Percentiles rank a stretch among this genome's conserved stretches.
Evolutionary conservation across 2,888 invertebrate genomes (phyloP).

Genomic region (Acronicta leporina): DNA sequence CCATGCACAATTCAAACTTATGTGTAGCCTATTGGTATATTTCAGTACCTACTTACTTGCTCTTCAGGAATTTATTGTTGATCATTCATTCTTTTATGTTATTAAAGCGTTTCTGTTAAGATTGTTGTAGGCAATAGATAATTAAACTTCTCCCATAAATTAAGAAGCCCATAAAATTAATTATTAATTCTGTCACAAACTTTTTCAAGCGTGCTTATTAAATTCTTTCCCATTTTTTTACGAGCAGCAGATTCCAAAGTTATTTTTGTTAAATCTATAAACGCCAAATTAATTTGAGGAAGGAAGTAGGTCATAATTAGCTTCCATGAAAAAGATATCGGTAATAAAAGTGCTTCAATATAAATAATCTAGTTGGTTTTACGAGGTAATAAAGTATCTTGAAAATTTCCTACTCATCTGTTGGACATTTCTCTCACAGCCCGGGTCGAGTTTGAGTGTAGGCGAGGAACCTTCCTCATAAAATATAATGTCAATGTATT

Average conservation of each 20-base stretch:
- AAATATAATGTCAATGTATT: slow-evolving; percentile 51
- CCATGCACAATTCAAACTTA: background rate
- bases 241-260: slow-evolving; percentile 46
- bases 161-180: slow-evolving; percentile 34
- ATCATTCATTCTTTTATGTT: slow-evolving; percentile 6
- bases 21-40: background rate
- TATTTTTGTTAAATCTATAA: slow-evolving; percentile 52
- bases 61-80: slow-evolving; percentile 2
- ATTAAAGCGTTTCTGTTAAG: background rate
- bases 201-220: slow-evolving; percentile 45
- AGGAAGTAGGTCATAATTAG: slow-evolving; percentile 67
- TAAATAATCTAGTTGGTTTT: slow-evolving; percentile 67
- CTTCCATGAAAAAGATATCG: slow-evolving; percentile 61
- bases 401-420: slow-evolving; percentile 60
- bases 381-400: slow-evolving; percentile 65
- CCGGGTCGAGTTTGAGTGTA: slow-evolving; percentile 45
- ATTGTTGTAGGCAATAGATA: slow-evolving; percentile 7
- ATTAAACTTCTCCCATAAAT: slow-evolving; percentile 31
- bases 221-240: slow-evolving; percentile 46
- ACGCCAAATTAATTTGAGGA: slow-evolving; percentile 59
- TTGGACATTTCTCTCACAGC: slow-evolving; percentile 51
- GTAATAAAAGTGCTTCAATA: slow-evolving; percentile 62
- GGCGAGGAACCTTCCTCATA: slow-evolving; percentile 51
- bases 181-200: slow-evolving; percentile 44
- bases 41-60: background rate